These are phyloP conservation scores for Dryobates pubescens DNA, from an alignment of 2,797 vertebrate species.

Conservation along the genomic window DNA sequence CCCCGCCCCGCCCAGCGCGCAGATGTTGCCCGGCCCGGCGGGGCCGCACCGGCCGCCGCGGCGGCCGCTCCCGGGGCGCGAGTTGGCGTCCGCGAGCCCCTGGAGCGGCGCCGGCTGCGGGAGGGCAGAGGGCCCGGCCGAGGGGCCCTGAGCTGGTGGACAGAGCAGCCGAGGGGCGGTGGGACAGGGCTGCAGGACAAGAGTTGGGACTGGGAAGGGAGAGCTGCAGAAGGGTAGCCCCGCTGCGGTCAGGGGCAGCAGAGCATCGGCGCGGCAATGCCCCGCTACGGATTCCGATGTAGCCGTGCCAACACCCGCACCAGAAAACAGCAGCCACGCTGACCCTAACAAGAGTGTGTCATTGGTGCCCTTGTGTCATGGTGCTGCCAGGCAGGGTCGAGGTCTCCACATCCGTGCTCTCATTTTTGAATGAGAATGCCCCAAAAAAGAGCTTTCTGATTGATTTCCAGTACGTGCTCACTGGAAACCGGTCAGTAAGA, in stretches of 20 bases:
- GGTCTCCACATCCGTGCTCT: not conserved
- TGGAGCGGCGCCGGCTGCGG: not conserved
- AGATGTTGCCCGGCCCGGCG: not conserved
- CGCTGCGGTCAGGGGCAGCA: not conserved
- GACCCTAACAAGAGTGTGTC: not conserved
- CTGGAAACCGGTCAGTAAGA: conserved; percentile 15
- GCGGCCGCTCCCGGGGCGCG: rapidly evolving
- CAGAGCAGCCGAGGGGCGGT: rapidly evolving
- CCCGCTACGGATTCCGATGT: not conserved
- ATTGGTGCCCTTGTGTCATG: not conserved
- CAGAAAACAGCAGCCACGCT: not conserved
- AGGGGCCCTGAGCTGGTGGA: not conserved
- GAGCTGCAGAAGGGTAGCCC: not conserved
- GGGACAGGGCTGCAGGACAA: not conserved
- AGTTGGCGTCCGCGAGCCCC: rapidly evolving
- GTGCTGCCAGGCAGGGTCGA: not conserved
- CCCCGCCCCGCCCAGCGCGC: conserved; percentile 43
- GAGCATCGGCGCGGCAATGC: not conserved
- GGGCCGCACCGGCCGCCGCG: conserved; percentile 27
- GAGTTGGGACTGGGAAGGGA: not conserved
- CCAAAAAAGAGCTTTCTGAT: conserved; percentile 30
- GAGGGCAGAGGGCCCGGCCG: not conserved
- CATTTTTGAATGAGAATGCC: not conserved
- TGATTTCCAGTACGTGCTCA: not conserved
- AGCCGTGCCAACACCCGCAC: no score